A percentile compares a stretch with the other conserved stretches of the same genome.
These are phyloP conservation scores for Eretmocerus hayati DNA, from an alignment of 2,888 invertebrate species.

Conservation along the genomic window DNA sequence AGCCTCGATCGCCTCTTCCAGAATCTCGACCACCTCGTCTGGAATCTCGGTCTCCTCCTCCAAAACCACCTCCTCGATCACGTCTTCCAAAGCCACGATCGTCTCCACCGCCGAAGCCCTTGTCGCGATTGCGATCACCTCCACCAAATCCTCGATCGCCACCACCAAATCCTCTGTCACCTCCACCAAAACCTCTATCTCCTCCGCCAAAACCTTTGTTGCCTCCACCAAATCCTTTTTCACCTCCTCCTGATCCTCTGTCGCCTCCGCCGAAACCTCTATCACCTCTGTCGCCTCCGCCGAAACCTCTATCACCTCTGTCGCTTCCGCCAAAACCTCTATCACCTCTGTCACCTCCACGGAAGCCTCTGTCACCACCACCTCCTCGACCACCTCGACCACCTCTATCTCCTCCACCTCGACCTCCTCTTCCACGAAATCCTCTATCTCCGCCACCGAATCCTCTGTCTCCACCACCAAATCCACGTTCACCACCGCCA, in stretches of 20 bases:
- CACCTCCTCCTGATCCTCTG: background rate
- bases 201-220: background rate
- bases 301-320: background rate
- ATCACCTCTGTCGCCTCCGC: background rate
- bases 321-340: background rate
- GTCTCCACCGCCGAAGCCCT: background rate
- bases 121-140: background rate
- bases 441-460: background rate
- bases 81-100: background rate
- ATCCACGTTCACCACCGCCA: background rate
- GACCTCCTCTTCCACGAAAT: too few species aligned
- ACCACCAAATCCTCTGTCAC: background rate
- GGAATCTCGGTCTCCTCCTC: background rate
- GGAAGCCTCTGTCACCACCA: background rate
- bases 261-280: background rate
- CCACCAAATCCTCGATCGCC: background rate
- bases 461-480: background rate
- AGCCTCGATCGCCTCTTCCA: too few species aligned
- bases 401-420: background rate
- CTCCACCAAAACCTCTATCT: background rate
- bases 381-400: background rate
- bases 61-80: background rate
- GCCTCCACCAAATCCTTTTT: background rate
- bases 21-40: too few species aligned
- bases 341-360: background rate